phyloP scores from a whole-genome alignment of 2,888 invertebrate species.

The Gordius sp. region DNA sequence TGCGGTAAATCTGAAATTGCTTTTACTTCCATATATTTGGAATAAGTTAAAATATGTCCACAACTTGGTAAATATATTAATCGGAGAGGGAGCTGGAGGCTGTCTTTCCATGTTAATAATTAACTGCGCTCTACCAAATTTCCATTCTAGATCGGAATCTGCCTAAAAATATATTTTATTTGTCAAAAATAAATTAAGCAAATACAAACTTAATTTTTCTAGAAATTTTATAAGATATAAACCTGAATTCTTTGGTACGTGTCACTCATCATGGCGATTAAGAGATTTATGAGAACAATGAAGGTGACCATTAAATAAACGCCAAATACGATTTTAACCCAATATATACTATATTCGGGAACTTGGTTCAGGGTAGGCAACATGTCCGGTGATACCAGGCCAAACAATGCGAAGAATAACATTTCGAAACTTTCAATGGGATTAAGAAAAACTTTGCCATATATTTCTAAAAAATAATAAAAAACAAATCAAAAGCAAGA shows the following conservation, averaged over 20 bases:
- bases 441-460: constrained; percentile 18
- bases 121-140: constrained; percentile 87
- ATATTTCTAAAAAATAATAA: neutral
- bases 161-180: constrained; percentile 40
- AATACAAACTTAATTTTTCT: neutral
- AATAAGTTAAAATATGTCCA: neutral
- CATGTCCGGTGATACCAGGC: constrained; percentile 44
- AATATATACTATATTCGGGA: constrained; percentile 21
- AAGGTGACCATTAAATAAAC: constrained; percentile 90
- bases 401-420: constrained; percentile 89
- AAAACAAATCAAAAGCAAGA: too few relatives aligned
- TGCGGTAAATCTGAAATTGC: too few relatives aligned
- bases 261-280: constrained; percentile 99
- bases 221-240: constrained; percentile 7
- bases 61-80: constrained; percentile 47
- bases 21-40: neutral
- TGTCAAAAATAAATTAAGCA: neutral
- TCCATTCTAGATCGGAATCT: constrained; percentile 99
- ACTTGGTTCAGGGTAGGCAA: constrained; percentile 33
- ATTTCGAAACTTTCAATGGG: constrained; percentile 60
- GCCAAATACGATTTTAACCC: constrained; percentile 45
- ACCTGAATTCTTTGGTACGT: constrained; percentile 72
- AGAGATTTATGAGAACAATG: constrained; percentile 85
- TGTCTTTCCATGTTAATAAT: constrained; percentile 93
- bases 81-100: constrained; percentile 80